Evolutionary conservation across 2,888 invertebrate genomes (phyloP).

Genomic region (Orchesellides sinensis): DNA sequence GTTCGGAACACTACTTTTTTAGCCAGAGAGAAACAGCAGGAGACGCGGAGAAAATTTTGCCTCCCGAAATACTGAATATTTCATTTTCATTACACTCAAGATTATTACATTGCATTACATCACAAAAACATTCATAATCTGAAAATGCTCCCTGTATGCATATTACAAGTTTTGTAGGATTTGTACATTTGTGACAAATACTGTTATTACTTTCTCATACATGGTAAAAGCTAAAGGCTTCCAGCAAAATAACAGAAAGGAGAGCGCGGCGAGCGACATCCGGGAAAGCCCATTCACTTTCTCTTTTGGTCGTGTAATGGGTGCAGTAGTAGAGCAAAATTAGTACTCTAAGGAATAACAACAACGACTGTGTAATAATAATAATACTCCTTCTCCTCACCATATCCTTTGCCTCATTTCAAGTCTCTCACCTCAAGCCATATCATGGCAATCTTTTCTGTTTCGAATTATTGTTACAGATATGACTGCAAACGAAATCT

Average conservation of each 20-base stretch:
- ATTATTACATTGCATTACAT: constrained; percentile 48
- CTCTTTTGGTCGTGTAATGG: constrained; percentile 7
- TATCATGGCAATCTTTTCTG: background rate
- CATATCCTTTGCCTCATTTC: background rate
- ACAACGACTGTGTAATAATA: background rate
- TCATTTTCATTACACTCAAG: constrained; percentile 55
- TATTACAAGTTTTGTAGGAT: background rate
- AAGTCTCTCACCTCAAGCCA: constrained; percentile 13
- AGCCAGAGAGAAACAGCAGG: constrained; percentile 26
- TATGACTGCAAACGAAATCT: background rate
- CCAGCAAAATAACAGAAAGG: no score
- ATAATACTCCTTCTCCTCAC: background rate
- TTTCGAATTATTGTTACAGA: constrained; percentile 2
- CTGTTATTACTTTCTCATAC: constrained; percentile 29
- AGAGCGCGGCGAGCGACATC: constrained; percentile 28
- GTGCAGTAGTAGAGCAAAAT: constrained; percentile 5
- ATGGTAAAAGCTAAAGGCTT: constrained; percentile 7
- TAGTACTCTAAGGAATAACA: constrained; percentile 39
- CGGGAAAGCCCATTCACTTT: constrained; percentile 29
- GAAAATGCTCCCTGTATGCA: constrained; percentile 24
- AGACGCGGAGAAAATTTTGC: constrained; percentile 6
- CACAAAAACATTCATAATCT: constrained; percentile 49
- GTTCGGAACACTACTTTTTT: background rate
- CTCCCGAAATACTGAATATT: constrained; percentile 41
- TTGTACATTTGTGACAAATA: constrained; percentile 32